These are phyloP conservation scores for Perithous albicinctus DNA, from an alignment of 2,888 invertebrate genomes.

Conservation along the genomic window DNA sequence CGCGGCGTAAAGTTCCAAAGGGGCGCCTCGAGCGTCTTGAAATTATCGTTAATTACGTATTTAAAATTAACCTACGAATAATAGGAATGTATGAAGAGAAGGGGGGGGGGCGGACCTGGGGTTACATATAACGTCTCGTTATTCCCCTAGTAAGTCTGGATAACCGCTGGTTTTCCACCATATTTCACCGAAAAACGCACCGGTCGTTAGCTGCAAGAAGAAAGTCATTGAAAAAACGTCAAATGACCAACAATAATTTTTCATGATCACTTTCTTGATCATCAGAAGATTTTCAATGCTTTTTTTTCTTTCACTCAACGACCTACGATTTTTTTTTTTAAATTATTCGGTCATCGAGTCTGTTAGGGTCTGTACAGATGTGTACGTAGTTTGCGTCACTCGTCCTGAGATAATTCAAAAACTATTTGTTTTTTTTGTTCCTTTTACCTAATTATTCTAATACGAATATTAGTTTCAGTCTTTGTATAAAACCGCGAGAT, in stretches of 20 bases:
- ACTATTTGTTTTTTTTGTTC: constrained; percentile 23
- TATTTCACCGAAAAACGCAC: too few species aligned
- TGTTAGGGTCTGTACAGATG: constrained; percentile 14
- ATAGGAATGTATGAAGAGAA: constrained; percentile 75
- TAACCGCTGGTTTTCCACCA: too few species aligned
- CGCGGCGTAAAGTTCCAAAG: constrained; percentile 47
- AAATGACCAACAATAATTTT: too few species aligned
- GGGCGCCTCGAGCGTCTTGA: constrained; percentile 14
- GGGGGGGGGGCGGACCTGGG: constrained; percentile 46
- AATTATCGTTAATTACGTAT: constrained; percentile 72
- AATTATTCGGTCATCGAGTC: too few species aligned
- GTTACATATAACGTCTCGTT: constrained; percentile 30
- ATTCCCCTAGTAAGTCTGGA: too few species aligned
- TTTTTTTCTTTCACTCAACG: too few species aligned
- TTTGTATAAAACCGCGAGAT: constrained; percentile 77
- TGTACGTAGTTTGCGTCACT: constrained; percentile 38
- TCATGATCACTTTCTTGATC: too few species aligned
- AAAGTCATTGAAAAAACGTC: too few species aligned
- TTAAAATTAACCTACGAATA: constrained; percentile 75
- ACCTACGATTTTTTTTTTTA: too few species aligned
- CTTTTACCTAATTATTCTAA: constrained; percentile 55
- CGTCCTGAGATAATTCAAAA: constrained; percentile 26
- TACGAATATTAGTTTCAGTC: constrained; percentile 79
- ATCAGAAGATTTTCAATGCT: too few species aligned
- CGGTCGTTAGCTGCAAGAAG: too few species aligned